Evolutionary conservation across 2,888 invertebrate genomes (phyloP), one percentile per base, ranked within the genome.

Genomic region (Melieria picta): DNA sequence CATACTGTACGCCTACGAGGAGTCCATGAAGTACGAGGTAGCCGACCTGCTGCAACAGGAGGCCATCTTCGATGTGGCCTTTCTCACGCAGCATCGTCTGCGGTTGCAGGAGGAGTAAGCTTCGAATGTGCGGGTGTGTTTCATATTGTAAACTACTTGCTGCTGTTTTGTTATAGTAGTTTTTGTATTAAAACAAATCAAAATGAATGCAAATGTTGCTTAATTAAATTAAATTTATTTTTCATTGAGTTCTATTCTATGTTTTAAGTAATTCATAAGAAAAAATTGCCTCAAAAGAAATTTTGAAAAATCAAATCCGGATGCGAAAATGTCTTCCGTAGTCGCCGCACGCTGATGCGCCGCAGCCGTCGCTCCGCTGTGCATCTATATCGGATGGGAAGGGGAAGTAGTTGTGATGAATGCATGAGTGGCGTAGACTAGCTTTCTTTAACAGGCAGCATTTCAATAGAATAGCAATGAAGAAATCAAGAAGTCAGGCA

Each of bases 1-100:
- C 81, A 94, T 98, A 62, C 90, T 93, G 78, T 94, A 94, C 83
- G 96, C 97, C 0, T 98, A 92, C 85, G 96, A 97, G 78, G 95
- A 94, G 82, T 97, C 98, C 6, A 86, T 91, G 56, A 94, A 94
- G 83, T 97, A 96, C 83, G 89, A 89, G 10, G 93, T 94, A 9
- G 90, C 90, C 76, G 95, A 96, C 75, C 86, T 97, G 13, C 87
- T 97, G 10, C 91, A 93, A 77, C 94, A 96, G 3, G 96, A 96
- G 85, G 91, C 93, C 0, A 94, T 94, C 90, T 89, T 93, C 11
- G 95, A 97, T 87, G 89, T 97, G 11, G 94, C 94, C 0, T 90
- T 93, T 77, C 87, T 93, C 75, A 93, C 95, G 11, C 93, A 94
- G 83, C 93, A 94, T 77, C 90, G 93, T 83, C 88, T 94, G 77